These are phyloP conservation scores for Volucella inanis DNA, from an alignment of 2,888 invertebrate genomes.

Conservation along the genomic window DNA sequence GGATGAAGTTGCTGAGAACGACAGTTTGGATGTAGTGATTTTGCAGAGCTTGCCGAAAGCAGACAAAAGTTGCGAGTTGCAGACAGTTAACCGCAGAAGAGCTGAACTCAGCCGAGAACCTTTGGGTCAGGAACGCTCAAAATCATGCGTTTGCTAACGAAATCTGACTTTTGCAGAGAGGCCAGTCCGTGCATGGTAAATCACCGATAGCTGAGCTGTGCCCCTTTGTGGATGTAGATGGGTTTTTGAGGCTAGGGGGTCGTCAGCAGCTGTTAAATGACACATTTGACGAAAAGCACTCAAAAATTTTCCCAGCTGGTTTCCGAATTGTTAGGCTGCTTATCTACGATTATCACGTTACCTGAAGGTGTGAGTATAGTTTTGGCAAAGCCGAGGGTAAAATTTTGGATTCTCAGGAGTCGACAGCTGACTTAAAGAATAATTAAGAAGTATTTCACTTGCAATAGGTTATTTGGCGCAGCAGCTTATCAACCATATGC, in stretches of 20 bases:
- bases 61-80: no score
- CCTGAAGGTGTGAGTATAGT: no score
- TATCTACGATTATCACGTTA: no score
- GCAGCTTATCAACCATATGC: neutral
- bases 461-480: constrained; percentile 11
- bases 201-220: constrained; percentile 7
- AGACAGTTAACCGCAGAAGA: no score
- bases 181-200: neutral
- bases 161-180: constrained; percentile 15
- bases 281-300: neutral
- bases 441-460: constrained; percentile 5
- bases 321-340: no score
- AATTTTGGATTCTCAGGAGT: neutral
- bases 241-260: constrained; percentile 17
- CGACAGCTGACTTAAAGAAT: neutral
- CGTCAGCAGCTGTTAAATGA: constrained; percentile 22
- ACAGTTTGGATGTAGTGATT: neutral
- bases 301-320: no score
- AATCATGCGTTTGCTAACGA: constrained; percentile 8
- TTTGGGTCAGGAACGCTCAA: no score
- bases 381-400: no score
- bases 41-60: no score
- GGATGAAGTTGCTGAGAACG: constrained; percentile 3
- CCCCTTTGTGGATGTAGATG: neutral
- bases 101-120: no score